phyloP scores from a whole-genome alignment of 2,113 vertebrate species.

The Sebastes fasciatus region DNA sequence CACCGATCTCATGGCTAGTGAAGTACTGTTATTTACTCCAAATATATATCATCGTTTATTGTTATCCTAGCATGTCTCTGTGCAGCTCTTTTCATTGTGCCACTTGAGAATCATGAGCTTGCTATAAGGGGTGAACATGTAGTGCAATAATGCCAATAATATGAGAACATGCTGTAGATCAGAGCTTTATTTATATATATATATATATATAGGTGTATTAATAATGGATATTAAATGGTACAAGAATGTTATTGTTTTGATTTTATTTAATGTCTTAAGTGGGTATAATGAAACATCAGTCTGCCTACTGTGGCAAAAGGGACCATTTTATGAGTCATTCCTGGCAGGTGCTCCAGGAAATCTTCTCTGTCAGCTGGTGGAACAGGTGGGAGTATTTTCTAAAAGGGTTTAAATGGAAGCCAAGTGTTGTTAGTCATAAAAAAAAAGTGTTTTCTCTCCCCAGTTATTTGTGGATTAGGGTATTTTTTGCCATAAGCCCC shows the following conservation, averaged over 20 bases:
- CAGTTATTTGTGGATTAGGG: not conserved
- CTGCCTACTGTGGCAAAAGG: not conserved
- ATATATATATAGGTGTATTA: slow-evolving; percentile 15
- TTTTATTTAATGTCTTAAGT: slow-evolving; percentile 21
- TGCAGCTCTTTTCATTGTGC: slow-evolving; percentile 56
- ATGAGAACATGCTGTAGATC: slow-evolving; percentile 46
- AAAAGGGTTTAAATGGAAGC: not conserved
- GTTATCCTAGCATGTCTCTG: slow-evolving; percentile 63
- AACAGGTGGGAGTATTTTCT: slow-evolving; percentile 24
- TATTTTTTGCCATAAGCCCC: not conserved
- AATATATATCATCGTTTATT: slow-evolving; percentile 32
- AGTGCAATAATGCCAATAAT: slow-evolving; percentile 67
- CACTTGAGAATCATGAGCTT: slow-evolving; percentile 37
- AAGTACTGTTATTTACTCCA: slow-evolving; percentile 18
- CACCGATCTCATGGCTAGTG: not conserved
- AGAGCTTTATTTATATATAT: slow-evolving; percentile 65
- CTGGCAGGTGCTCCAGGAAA: slow-evolving; percentile 14
- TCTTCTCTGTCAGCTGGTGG: slow-evolving; percentile 1
- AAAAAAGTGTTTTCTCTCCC: not conserved
- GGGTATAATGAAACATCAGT: not conserved
- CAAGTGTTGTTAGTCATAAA: not conserved
- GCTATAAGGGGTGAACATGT: slow-evolving; percentile 30
- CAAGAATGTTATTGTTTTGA: slow-evolving; percentile 24
- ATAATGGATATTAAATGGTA: slow-evolving; percentile 13
- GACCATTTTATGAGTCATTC: slow-evolving; percentile 45